A percentile compares a stretch with the other conserved stretches of the same genome.
Conservation (phyloP, 2,888 invertebrate genomes). For the Andrena haemorrhoa region DNA sequence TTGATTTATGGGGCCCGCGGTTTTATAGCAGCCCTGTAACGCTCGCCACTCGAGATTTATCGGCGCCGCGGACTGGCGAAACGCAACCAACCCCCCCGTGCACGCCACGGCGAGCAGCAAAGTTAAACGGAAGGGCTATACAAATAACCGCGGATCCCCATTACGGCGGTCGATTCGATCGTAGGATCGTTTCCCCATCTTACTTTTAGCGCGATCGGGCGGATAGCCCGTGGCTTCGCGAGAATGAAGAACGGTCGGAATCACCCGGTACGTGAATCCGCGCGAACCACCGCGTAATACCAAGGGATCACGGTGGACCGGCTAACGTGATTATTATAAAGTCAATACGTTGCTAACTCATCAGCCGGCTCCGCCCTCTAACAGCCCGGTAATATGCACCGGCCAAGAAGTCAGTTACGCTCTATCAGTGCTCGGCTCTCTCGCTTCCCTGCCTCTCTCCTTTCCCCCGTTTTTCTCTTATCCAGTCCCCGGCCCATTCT, state of each 20-base stretch:
- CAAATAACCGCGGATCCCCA: conserved; percentile 22
- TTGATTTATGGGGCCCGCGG: conserved; percentile 48
- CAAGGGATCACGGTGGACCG: conserved; percentile 78
- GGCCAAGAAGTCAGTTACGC: conserved; percentile 83
- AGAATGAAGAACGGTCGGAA: conserved; percentile 25
- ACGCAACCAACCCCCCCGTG: background rate
- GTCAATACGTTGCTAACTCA: conserved; percentile 85
- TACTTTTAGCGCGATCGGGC: background rate
- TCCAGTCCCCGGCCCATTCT: conserved; percentile 44
- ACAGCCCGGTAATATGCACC: conserved; percentile 84
- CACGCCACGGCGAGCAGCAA: background rate
- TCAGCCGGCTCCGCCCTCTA: conserved; percentile 84
- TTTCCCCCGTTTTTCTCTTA: conserved; percentile 25
- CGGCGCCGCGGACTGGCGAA: conserved; percentile 13
- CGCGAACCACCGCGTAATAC: conserved; percentile 79
- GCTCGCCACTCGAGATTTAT: conserved; percentile 19
- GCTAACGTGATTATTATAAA: conserved; percentile 85
- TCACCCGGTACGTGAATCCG: conserved; percentile 79
- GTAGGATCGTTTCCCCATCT: background rate
- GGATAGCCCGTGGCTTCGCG: conserved; percentile 6
- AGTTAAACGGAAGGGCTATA: conserved; percentile 14
- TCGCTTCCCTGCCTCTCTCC: conserved; percentile 43
- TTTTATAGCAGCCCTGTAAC: conserved; percentile 28
- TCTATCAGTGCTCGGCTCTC: conserved; percentile 75
- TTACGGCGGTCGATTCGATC: conserved; percentile 31